Percentiles rank a stretch among this genome's conserved stretches.
Conservation (phyloP, 2,888 invertebrate species). For the Drosophila helvetica region DNA sequence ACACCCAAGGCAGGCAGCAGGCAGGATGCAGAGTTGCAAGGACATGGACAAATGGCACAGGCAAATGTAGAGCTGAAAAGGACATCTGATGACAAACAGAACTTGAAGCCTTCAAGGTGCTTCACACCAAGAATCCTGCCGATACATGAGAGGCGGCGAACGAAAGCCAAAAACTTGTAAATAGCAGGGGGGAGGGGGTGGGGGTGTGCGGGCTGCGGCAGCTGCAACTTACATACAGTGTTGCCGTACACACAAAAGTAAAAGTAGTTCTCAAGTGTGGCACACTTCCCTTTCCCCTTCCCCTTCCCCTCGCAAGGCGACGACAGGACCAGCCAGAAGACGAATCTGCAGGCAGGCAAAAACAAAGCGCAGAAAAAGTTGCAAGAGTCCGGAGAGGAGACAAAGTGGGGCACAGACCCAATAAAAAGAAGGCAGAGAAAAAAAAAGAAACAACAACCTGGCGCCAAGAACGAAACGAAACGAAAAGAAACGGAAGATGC, state of each 20-base stretch:
- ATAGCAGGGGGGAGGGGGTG: constrained; percentile 10
- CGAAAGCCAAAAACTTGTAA: constrained; percentile 32
- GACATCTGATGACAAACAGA: constrained; percentile 36
- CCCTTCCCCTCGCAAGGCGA: constrained; percentile 53
- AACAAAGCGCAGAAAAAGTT: constrained; percentile 57
- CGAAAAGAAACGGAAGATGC: constrained; percentile 6
- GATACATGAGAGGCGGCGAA: constrained; percentile 32
- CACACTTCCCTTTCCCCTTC: constrained; percentile 55
- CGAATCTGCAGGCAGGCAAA: constrained; percentile 43
- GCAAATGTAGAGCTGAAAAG: constrained; percentile 15
- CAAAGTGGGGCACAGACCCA: constrained; percentile 70
- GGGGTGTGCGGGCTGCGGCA: too few relatives aligned
- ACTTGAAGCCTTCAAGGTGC: constrained; percentile 34
- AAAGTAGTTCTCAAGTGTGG: constrained; percentile 74
- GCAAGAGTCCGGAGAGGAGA: constrained; percentile 63
- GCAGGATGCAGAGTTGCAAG: constrained; percentile 4
- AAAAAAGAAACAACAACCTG: constrained; percentile 17
- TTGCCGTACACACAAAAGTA: constrained; percentile 74
- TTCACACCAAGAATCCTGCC: constrained; percentile 30
- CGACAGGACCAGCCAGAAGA: constrained; percentile 57
- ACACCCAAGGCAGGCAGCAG: constrained; percentile 1
- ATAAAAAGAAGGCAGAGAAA: constrained; percentile 44
- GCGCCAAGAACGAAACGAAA: constrained; percentile 9
- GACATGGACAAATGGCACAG: constrained; percentile 20
- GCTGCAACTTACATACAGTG: constrained; percentile 47